Evolutionary conservation across 2,797 vertebrate genomes (phyloP), one percentile per base, ranked within the genome.

Genomic region (Tapirus indicus): DNA sequence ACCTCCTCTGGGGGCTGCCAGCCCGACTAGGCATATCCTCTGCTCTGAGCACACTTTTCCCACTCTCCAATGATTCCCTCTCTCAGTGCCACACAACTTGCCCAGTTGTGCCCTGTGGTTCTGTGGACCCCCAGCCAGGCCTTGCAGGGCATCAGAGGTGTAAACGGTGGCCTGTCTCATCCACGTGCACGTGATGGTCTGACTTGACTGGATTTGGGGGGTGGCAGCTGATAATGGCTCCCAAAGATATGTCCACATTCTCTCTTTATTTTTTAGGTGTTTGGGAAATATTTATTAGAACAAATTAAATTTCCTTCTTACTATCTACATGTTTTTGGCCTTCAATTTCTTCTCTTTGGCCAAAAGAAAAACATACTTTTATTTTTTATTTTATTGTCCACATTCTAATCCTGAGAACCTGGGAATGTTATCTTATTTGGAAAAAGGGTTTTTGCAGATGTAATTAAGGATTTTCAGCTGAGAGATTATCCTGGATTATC

Each of bases 301-400:
- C 35, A 82, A 95, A 94, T 20, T 77, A 49, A 92, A 80, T 85
- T 94, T 95, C 56, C 64, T 83, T 94, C 38, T 87, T 83, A 75
- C 17, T 49, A 52, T 66, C 18, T 93, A 32, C 38, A 58, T 88
- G 25, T 72, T 96, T 95, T 78, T 54, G 56, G 56, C 74, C n/a
- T 93, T 83, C 18, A 49, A 16, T 91, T 75, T 11, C 29, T 95
- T 92, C 71, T 84, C n/a, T 92, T 52, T 64, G 32, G 25, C n/a
- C 60, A 93, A 94, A 93, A 93, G 58, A 41, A 74, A 93, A 96
- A 44, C 32, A 71, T 80, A 68, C 7, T 86, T 88, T 64, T 44
- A 38, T 38, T 38, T 38, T 38, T 38, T 38, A 38, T 38, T 38
- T 38, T 38, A 38, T 38, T 23, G 32, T 69, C 38, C 49, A 6